Percentiles rank a stretch among this genome's conserved stretches.
Evolutionary conservation across 2,113 vertebrate species (phyloP).

Genomic region (Coryphaenoides rupestris): DNA sequence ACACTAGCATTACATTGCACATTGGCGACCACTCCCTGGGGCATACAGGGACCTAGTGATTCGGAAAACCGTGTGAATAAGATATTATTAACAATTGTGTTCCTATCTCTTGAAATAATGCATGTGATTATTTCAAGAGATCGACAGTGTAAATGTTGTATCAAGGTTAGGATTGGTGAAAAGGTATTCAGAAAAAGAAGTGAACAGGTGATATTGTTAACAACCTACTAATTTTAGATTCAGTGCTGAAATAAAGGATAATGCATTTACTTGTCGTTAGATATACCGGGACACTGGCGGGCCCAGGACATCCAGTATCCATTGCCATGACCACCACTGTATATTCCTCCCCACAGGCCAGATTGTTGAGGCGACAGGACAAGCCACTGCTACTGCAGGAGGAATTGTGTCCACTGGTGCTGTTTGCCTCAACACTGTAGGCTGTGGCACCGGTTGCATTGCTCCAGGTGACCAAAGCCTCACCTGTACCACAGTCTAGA

Average conservation of each 20-base stretch:
- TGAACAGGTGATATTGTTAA: no score
- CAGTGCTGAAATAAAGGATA: background rate
- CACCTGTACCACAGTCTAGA: slow-evolving; percentile 46
- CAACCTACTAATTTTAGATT: no score
- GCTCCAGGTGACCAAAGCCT: slow-evolving; percentile 53
- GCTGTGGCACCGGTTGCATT: slow-evolving; percentile 23
- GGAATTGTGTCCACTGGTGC: slow-evolving; percentile 33
- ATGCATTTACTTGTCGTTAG: background rate
- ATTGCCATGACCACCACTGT: slow-evolving; percentile 42
- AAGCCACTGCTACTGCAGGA: slow-evolving; percentile 49
- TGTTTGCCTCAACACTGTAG: slow-evolving; percentile 47
- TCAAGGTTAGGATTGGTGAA: no score
- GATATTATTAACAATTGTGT: background rate
- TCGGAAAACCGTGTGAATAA: background rate
- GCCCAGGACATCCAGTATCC: slow-evolving; percentile 41
- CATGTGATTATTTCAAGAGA: background rate
- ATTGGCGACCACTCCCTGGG: slow-evolving; percentile 56
- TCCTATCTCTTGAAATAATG: background rate
- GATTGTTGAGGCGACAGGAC: slow-evolving; percentile 35
- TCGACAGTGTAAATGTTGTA: no score
- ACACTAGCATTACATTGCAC: no score
- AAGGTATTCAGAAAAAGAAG: no score
- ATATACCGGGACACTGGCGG: background rate
- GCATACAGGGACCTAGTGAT: slow-evolving; percentile 56
- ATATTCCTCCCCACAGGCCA: slow-evolving; percentile 56